Conservation (phyloP, 2,113 vertebrate species). For the Tetrax tetrax region DNA sequence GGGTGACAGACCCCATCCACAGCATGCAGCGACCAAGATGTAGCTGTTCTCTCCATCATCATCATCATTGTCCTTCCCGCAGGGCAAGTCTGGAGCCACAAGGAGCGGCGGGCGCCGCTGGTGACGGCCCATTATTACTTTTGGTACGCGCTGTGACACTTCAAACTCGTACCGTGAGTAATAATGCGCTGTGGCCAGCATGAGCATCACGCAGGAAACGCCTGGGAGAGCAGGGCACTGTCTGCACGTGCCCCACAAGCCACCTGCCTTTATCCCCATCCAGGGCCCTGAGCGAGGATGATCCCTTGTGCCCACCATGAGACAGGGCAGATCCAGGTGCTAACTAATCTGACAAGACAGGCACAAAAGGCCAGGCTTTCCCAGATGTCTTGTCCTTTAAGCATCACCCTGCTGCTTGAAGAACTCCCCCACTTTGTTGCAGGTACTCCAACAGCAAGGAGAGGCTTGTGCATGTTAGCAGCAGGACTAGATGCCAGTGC, state of each 20-base stretch:
- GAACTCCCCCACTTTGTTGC: background rate
- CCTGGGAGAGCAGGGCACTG: background rate
- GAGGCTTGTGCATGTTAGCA: background rate
- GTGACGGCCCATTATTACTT: conserved; percentile 97
- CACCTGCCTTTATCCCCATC: background rate
- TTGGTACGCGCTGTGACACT: conserved; percentile 99
- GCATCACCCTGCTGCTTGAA: background rate
- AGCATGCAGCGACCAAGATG: fast-evolving
- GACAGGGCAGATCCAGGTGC: background rate
- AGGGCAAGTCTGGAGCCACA: background rate
- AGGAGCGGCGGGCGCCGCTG: conserved; percentile 55
- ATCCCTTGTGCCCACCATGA: background rate
- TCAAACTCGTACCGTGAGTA: conserved; percentile 99
- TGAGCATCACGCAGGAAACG: background rate
- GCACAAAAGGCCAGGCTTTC: background rate
- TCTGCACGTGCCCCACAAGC: fast-evolving
- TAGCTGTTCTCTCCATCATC: background rate
- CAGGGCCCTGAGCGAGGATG: background rate
- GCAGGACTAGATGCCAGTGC: background rate
- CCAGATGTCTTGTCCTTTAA: background rate
- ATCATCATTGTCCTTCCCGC: background rate
- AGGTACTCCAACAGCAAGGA: conserved; percentile 14
- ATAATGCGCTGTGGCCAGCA: conserved; percentile 95
- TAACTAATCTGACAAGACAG: fast-evolving
- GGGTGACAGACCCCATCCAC: background rate